Conservation (phyloP, 2,888 invertebrate genomes). For the Lucinisca nassula region DNA sequence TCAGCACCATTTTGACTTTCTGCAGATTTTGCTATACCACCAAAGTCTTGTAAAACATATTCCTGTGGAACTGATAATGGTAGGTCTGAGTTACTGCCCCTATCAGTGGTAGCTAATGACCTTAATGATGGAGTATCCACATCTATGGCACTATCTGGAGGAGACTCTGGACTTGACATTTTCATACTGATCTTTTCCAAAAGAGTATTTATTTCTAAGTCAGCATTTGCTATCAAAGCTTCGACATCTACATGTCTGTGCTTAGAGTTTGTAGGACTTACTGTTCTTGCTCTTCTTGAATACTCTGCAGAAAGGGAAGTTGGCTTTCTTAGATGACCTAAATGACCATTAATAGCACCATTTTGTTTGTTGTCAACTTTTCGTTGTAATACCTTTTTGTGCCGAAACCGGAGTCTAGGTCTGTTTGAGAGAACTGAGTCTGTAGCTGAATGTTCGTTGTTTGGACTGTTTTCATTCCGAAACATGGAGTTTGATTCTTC, state of each 20-base stretch:
- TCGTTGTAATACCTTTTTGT: constrained; percentile 57
- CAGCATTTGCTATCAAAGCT: constrained; percentile 49
- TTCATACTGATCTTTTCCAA: constrained; percentile 54
- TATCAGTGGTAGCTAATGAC: constrained; percentile 67
- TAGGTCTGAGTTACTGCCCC: constrained; percentile 34
- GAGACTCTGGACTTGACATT: constrained; percentile 69
- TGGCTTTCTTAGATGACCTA: background rate
- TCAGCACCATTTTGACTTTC: background rate
- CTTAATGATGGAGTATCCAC: constrained; percentile 76
- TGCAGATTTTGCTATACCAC: background rate
- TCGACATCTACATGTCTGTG: constrained; percentile 49
- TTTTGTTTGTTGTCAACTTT: constrained; percentile 48
- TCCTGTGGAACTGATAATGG: background rate
- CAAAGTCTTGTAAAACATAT: background rate
- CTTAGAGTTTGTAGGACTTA: constrained; percentile 7
- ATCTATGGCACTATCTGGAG: constrained; percentile 80
- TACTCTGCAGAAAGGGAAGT: background rate
- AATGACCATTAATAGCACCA: constrained; percentile 24
- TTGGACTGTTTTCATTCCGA: constrained; percentile 48
- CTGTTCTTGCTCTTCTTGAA: background rate
- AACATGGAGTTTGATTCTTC: background rate
- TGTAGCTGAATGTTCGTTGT: constrained; percentile 55
- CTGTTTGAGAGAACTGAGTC: constrained; percentile 49
- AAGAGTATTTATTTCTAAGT: constrained; percentile 58
- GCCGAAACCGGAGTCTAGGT: constrained; percentile 51